Base-by-base conservation (phyloP, 2,113 vertebrate species). In the Columba janthina region DNA sequence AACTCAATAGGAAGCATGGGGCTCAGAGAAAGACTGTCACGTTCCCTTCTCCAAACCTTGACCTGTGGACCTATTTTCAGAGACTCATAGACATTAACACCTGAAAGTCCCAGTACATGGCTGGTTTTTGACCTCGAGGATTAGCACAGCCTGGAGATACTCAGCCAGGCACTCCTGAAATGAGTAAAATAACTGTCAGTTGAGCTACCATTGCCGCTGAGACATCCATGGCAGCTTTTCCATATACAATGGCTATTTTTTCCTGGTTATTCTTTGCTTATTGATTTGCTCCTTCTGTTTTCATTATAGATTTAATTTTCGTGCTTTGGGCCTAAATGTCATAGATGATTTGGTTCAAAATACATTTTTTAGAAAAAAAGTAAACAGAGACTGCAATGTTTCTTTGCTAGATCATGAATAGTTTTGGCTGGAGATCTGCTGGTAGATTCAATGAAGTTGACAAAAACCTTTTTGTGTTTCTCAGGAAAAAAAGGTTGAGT, bases 61-160 rank as follows among this genome's bases (percentile, higher is more conserved):
- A 8, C 1, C 6, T 29, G 3, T 0, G 1, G 65, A 62, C 3
- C 8, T 10, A 0, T 54, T 88, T 88, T 50, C 22, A 15, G 4
- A 70, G n/a, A 7, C 18, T 40, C 4, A 3, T 4, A 56, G 64
- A 25, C 46, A 25, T 14, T 38, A 50, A 32, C 21, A 31, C 5
- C 44, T 28, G 14, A 38, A 54, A 32, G 2, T 16, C 31, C 26
- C 32, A 6, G 11, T n/a, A 10, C 3, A 9, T 42, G 40, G 22
- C 26, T 74, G 6, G 26, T 77, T 69, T 26, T 34, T 82, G 82
- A 58, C 22, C 54, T 56, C 67, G 17, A 79, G 31, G 36, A 38
- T 79, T 42, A 72, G 29, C 26, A 24, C 8, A 71, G 26, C 42
- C 51, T 34, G 26, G 22, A 78, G 38, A 62, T n/a, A 58, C 12